Conservation (phyloP, 2,888 invertebrate species). For the Mesochorus sp. region DNA sequence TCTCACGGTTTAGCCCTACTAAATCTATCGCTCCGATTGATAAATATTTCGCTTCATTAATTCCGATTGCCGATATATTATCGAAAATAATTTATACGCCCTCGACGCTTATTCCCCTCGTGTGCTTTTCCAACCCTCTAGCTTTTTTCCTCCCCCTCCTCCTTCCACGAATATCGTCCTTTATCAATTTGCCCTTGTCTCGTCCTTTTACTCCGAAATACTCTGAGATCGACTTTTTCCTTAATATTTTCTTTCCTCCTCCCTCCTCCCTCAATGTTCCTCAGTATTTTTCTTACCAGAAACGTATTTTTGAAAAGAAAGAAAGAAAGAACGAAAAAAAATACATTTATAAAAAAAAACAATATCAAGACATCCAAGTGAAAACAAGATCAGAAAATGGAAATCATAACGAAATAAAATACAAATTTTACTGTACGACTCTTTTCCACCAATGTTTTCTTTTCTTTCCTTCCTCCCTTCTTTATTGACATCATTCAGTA, state of each 20-base stretch:
- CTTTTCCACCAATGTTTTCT: no score
- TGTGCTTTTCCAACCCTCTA: neutral
- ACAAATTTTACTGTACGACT: no score
- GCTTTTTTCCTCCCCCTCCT: neutral
- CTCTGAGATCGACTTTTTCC: neutral
- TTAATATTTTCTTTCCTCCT: neutral
- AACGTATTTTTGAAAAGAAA: no score
- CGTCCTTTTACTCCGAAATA: neutral
- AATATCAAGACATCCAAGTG: no score
- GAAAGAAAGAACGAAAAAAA: no score
- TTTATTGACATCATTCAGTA: no score
- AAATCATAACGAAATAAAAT: no score
- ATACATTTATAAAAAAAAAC: no score
- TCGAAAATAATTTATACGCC: conserved; percentile 30
- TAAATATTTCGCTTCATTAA: conserved; percentile 54
- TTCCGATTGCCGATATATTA: conserved; percentile 34
- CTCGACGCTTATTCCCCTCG: neutral
- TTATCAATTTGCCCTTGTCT: conserved; percentile 19
- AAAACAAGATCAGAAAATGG: no score
- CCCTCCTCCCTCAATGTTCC: neutral
- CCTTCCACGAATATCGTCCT: neutral
- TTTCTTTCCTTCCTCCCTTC: no score
- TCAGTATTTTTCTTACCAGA: no score
- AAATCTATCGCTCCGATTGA: conserved; percentile 27
- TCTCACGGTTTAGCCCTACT: neutral